These are phyloP conservation scores for Dendrolimus kikuchii DNA, from an alignment of 1,140 invertebrate species.

Conservation along the genomic window DNA sequence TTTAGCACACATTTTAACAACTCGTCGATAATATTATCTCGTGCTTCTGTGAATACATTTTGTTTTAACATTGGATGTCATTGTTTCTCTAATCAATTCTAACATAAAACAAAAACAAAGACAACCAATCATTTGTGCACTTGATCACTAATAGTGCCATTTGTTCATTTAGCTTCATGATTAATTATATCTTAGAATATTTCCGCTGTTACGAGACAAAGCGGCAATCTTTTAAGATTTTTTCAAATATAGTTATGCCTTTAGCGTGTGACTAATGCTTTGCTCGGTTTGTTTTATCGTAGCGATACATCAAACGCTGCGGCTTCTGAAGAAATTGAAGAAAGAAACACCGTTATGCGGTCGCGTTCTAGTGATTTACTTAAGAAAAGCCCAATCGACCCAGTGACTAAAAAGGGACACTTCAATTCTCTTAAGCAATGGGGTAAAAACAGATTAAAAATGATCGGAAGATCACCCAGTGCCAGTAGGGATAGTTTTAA, in stretches of 20 bases:
- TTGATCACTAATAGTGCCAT: conserved; percentile 65
- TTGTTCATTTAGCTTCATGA: conserved; percentile 62
- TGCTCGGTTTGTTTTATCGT: conserved; percentile 73
- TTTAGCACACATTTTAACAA: conserved; percentile 56
- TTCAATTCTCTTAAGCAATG: conserved; percentile 88
- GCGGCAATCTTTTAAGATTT: conserved; percentile 44
- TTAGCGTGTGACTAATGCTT: conserved; percentile 72
- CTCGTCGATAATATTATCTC: conserved; percentile 53
- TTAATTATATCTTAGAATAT: conserved; percentile 52
- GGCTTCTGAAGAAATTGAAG: conserved; percentile 72
- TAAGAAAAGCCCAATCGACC: conserved; percentile 75
- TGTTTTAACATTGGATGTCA: conserved; percentile 52
- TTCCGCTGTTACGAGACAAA: conserved; percentile 57
- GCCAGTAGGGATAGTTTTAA: conserved; percentile 64
- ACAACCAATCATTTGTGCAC: conserved; percentile 56
- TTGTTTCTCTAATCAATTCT: conserved; percentile 39
- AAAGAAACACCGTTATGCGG: conserved; percentile 67
- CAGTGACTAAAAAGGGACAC: conserved; percentile 78
- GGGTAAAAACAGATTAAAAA: conserved; percentile 83
- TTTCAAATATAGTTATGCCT: conserved; percentile 48
- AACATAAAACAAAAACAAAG: conserved; percentile 32
- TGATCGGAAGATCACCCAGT: conserved; percentile 77
- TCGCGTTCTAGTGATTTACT: conserved; percentile 80
- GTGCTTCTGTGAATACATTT: conserved; percentile 67
- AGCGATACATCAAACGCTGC: conserved; percentile 74